Base-by-base conservation (phyloP, 2,113 vertebrate genomes). In the Camelus dromedarius region DNA sequence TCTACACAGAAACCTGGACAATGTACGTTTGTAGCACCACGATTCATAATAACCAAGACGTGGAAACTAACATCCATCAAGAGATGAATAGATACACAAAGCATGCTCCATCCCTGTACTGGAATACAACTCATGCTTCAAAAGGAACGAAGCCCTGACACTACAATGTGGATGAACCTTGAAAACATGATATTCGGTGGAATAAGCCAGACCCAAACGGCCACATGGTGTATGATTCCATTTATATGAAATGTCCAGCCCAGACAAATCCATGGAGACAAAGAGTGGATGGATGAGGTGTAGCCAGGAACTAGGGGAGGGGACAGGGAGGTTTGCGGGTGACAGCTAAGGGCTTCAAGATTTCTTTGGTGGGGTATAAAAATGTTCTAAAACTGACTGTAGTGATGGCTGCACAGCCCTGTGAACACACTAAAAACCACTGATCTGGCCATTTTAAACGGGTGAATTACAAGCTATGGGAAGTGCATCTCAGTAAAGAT, bases 1-100 rank as follows among this genome's bases (percentile, higher is more conserved):
- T n/a, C 73, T 48, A 6, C 1, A 0, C 26, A n/a, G 48, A 50
- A 14, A 32, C 6, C 0, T 54, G 64, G 2, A 52, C 19, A 5
- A 8, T 6, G 16, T 16, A 22, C 5, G 28, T 50, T 38, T 22
- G 38, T 4, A 18, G 67, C 30, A 30, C 24, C 56, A 0, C 0
- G 5, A 48, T 38, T 38, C 56, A 35, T 4, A 28, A 24, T n/a
- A 26, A 35, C 42, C 50, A 18, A 54, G 46, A 77, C 8, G 10
- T 8, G 46, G 62, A 60, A 30, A 60, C 58, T 16, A 35, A n/a
- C 4, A 62, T 18, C 60, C 42, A 9, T 35, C 9, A 28, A 1
- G 1, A 8, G 38, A n/a, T 32, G 50, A 42, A 32, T 1, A 42
- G 48, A 56, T 46, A 16, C 15, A 32, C 3, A 13, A 4, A 42